phyloP scores from a whole-genome alignment of 2,888 invertebrate genomes.

The Rotaria macrura region DNA sequence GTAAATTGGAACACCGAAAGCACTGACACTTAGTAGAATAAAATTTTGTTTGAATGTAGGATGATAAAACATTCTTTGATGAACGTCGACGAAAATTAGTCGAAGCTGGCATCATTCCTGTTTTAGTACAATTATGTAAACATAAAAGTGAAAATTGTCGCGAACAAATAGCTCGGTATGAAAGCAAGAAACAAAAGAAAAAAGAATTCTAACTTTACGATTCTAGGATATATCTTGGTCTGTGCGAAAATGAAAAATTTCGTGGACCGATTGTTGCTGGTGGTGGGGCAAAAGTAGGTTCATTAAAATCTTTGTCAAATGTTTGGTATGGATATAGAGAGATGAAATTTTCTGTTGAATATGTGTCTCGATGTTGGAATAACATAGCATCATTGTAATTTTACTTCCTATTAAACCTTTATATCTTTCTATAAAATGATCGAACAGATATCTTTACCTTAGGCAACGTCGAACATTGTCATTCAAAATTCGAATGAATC shows the following conservation, averaged over 20 bases:
- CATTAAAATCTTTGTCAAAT: no score
- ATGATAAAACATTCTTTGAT: slow-evolving; percentile 73
- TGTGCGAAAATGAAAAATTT: slow-evolving; percentile 33
- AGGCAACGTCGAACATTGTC: no score
- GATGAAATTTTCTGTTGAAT: no score
- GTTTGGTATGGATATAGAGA: no score
- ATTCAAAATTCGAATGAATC: no score
- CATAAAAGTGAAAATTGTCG: slow-evolving; percentile 84
- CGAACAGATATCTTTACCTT: no score
- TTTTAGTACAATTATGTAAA: slow-evolving; percentile 75
- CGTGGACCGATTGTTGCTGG: slow-evolving; percentile 34
- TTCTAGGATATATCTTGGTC: slow-evolving; percentile 26
- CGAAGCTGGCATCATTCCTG: slow-evolving; percentile 74
- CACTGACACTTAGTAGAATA: not conserved
- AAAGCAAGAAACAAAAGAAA: no score
- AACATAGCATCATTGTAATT: no score
- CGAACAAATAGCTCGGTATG: slow-evolving; percentile 64
- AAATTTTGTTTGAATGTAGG: slow-evolving; percentile 46
- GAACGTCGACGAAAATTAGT: slow-evolving; percentile 65
- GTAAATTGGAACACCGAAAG: slow-evolving; percentile 35
- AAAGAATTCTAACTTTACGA: no score
- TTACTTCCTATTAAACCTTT: no score
- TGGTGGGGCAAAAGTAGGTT: slow-evolving; percentile 23
- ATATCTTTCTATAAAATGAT: no score
- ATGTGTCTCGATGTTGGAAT: no score